Percentiles rank a stretch among this genome's conserved stretches.
phyloP scores from a whole-genome alignment of 2,113 vertebrate species.

The Solenodon paradoxus region DNA sequence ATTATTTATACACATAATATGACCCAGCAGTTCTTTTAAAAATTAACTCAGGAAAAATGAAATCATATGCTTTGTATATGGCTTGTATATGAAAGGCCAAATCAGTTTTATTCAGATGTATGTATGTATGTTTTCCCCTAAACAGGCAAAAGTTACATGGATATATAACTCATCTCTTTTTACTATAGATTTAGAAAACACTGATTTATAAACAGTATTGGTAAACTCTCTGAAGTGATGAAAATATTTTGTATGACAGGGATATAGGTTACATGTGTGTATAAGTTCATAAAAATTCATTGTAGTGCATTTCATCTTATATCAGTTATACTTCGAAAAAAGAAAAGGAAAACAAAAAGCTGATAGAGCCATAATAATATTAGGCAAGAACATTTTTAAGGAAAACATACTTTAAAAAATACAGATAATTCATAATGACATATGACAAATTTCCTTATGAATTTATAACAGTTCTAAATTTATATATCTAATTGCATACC shows the following conservation, averaged over 20 bases:
- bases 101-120: not conserved
- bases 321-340: conserved; percentile 31
- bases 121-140: not conserved
- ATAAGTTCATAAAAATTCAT: not conserved
- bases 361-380: not conserved
- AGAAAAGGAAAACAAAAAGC: not conserved
- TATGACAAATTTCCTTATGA: not conserved
- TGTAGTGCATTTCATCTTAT: not conserved
- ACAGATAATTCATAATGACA: not conserved
- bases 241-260: not conserved
- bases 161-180: not conserved
- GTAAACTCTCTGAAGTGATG: not conserved
- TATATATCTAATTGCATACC: not conserved
- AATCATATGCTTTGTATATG: not conserved
- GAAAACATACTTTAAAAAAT: not conserved
- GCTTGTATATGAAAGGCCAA: not conserved
- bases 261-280: not conserved
- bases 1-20: not conserved
- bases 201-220: not conserved
- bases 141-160: not conserved
- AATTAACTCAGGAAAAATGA: not conserved
- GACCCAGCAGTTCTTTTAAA: not conserved
- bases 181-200: not conserved
- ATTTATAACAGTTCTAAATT: not conserved
- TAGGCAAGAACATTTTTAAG: not conserved